These are phyloP conservation scores for Callospermophilus lateralis DNA, from an alignment of 2,113 vertebrate genomes.

Conservation along the genomic window DNA sequence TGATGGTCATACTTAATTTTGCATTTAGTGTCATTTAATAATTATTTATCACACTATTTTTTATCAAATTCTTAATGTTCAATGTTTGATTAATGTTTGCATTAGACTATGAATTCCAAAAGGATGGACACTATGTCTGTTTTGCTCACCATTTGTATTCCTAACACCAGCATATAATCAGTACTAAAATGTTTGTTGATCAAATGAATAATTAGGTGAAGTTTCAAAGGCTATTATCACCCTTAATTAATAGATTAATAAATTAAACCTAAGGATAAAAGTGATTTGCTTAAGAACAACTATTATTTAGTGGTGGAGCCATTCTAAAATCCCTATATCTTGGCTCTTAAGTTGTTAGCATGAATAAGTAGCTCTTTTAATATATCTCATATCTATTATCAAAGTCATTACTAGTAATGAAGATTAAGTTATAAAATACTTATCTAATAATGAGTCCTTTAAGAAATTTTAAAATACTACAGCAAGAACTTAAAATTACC, in stretches of 20 bases:
- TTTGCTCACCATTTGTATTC: not conserved
- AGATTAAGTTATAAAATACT: conserved; percentile 32
- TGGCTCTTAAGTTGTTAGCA: not conserved
- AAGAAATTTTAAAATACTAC: not conserved
- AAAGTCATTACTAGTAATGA: conserved; percentile 11
- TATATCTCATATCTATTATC: not conserved
- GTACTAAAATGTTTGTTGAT: conserved; percentile 34
- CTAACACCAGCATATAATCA: not conserved
- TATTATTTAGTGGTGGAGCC: conserved; percentile 33
- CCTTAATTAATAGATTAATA: not conserved
- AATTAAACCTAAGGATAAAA: conserved; percentile 40
- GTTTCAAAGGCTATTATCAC: not conserved
- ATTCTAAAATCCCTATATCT: not conserved
- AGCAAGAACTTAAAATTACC: not conserved
- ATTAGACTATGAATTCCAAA: not conserved
- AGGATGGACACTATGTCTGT: not conserved
- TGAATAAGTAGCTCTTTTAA: conserved; percentile 2
- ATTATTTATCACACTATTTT: not conserved
- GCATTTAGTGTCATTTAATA: not conserved
- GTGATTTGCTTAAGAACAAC: not conserved
- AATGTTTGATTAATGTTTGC: not conserved
- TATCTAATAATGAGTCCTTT: not conserved
- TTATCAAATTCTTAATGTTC: not conserved
- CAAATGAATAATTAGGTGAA: conserved; percentile 13
- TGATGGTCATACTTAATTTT: conserved; percentile 24